Conservation (phyloP, 2,113 vertebrate species). For the Erinaceus europaeus region DNA sequence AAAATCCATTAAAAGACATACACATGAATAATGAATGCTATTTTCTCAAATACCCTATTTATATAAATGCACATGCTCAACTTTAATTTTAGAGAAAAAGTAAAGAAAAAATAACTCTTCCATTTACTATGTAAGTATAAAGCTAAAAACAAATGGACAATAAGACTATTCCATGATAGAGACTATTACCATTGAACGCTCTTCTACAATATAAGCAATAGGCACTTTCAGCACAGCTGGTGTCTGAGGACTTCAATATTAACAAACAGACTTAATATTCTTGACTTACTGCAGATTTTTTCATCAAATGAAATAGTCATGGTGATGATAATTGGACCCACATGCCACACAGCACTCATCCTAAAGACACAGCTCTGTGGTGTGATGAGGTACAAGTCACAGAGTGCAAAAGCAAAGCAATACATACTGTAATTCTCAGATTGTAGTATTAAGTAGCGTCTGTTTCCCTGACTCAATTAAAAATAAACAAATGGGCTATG, state of each 20-base stretch:
- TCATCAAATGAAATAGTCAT: slow-evolving; percentile 30
- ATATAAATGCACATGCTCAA: slow-evolving; percentile 16
- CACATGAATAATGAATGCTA: slow-evolving; percentile 33
- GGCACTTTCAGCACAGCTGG: slow-evolving; percentile 11
- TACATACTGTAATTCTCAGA: neutral
- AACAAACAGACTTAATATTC: slow-evolving; percentile 8
- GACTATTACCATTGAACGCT: neutral
- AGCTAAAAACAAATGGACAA: slow-evolving; percentile 41
- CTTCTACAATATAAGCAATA: neutral
- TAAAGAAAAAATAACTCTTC: slow-evolving; percentile 24
- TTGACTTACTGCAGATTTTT: slow-evolving; percentile 33
- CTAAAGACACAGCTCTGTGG: neutral
- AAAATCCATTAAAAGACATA: slow-evolving; percentile 15
- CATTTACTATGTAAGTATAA: neutral
- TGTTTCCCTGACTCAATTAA: neutral
- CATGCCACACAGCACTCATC: neutral
- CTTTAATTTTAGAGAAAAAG: slow-evolving; percentile 38
- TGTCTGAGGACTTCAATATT: neutral
- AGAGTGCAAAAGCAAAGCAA: neutral
- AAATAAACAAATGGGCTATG: neutral
- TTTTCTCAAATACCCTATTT: slow-evolving; percentile 22
- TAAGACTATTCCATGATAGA: neutral
- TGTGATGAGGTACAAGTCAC: neutral
- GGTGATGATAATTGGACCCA: slow-evolving; percentile 9
- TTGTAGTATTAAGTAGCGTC: neutral